A percentile compares a stretch with the other conserved stretches of the same genome.
phyloP scores from a whole-genome alignment of 2,888 invertebrate species.

The Campopleginae sp. region DNA sequence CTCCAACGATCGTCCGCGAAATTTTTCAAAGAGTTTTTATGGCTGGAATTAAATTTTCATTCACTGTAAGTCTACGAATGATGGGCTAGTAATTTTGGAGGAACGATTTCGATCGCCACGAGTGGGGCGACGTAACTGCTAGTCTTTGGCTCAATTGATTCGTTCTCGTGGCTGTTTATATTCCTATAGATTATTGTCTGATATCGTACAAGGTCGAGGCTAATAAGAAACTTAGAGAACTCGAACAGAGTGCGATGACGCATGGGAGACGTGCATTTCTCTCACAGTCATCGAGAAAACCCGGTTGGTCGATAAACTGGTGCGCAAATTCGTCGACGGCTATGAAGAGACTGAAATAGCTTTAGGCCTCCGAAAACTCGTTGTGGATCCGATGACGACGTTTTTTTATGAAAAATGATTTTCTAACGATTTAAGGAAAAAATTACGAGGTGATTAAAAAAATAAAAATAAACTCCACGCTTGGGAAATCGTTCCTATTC shows the following conservation, averaged over 20 bases:
- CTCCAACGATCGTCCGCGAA: too few relatives aligned
- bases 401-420: background rate
- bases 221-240: constrained; percentile 14
- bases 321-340: constrained; percentile 35
- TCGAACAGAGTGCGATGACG: constrained; percentile 48
- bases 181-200: background rate
- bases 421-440: too few relatives aligned
- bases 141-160: constrained; percentile 37
- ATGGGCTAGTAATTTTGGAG: background rate
- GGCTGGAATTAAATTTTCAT: background rate
- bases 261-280: constrained; percentile 46
- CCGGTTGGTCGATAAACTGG: constrained; percentile 34
- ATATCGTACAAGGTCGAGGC: constrained; percentile 52
- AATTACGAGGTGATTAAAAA: background rate
- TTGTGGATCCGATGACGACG: too few relatives aligned
- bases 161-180: background rate
- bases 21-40: background rate
- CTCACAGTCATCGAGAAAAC: constrained; percentile 31
- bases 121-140: background rate
- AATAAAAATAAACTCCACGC: background rate
- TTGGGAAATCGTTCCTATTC: background rate
- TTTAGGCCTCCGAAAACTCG: background rate
- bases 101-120: background rate
- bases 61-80: background rate
- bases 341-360: background rate